Base-by-base conservation (phyloP, 1,140 invertebrate species). In the Stegodyphus mimosarum region DNA sequence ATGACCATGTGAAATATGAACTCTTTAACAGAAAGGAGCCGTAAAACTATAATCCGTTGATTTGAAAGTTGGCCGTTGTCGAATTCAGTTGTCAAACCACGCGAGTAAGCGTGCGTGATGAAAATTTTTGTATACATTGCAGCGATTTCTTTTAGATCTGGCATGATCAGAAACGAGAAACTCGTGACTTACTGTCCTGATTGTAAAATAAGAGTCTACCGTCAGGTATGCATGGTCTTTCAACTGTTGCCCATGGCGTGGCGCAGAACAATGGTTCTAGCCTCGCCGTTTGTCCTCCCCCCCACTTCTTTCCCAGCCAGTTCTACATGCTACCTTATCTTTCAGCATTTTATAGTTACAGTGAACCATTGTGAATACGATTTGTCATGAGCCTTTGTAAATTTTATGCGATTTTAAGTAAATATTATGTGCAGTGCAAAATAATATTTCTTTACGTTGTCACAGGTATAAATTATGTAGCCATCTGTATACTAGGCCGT, bases 81-180 rank as follows among this genome's bases (percentile, higher is more conserved):
- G 33, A 71, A 80, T 80, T 71, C 53, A 11, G 18, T 80, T 80
- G 67, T 71, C 51, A 73, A 73, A 53, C 11, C 13, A 48, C 66
- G 49, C 52, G 76, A 70, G 63, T 66, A 70, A 53, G 76, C 77
- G 67, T 80, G 77, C 77, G 77, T 71, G 67, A 55, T 66, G 77
- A 48, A 13, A 6, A n/a, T 63, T 51, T 67, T 52, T 51, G 7
- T 18, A 2, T 48, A 6, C n/a, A 80, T 7, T 49, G 17, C 53
- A 6, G 52, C 66, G 13, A 71, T 80, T 71, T 15, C 33, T 78
- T n/a, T 50, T 55, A 60, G 69, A 53, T 70, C n/a, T 33, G 17
- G 48, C 18, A 80, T 71, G 52, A 80, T 55, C 33, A 9, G 50
- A 80, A 80, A 53, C 70, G 50, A 9, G 17, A 17, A 15, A 66